These are phyloP conservation scores for Lutjanus argentimaculatus DNA, from an alignment of 2,797 vertebrate genomes.

Conservation along the genomic window DNA sequence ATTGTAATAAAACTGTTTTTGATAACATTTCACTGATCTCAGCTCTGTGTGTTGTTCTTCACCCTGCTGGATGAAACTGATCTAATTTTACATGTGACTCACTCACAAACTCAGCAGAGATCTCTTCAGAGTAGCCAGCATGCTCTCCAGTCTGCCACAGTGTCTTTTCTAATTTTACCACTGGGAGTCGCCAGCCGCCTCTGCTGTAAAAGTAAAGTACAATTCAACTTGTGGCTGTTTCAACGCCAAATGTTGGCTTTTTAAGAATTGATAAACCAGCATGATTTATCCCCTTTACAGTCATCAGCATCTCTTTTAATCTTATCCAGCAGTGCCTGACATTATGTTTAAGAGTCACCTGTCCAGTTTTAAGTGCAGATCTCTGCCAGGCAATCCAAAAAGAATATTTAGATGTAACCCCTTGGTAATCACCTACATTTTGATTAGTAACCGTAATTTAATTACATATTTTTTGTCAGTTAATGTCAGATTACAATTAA, in stretches of 20 bases:
- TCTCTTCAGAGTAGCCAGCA: background rate
- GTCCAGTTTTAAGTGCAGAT: too few species aligned
- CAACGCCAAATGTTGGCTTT: background rate
- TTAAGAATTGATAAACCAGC: background rate
- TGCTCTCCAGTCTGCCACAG: background rate
- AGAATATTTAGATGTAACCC: too few species aligned
- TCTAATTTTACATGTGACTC: background rate
- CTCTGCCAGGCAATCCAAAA: too few species aligned
- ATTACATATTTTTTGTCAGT: too few species aligned
- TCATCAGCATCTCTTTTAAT: background rate
- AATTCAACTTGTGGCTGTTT: background rate
- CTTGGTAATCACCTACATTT: too few species aligned
- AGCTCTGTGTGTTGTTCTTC: constrained; percentile 7
- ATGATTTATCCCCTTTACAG: background rate
- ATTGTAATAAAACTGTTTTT: constrained; percentile 55
- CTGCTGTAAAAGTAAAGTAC: background rate
- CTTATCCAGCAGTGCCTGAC: background rate
- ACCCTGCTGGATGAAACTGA: background rate
- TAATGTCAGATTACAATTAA: too few species aligned
- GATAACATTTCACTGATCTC: background rate
- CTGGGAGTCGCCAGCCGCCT: constrained; percentile 10
- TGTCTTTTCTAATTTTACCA: constrained; percentile 17
- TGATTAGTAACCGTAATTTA: too few species aligned
- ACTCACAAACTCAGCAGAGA: background rate
- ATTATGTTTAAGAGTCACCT: background rate